Conservation (phyloP, 2,888 invertebrate genomes). For the Apeira syringaria region DNA sequence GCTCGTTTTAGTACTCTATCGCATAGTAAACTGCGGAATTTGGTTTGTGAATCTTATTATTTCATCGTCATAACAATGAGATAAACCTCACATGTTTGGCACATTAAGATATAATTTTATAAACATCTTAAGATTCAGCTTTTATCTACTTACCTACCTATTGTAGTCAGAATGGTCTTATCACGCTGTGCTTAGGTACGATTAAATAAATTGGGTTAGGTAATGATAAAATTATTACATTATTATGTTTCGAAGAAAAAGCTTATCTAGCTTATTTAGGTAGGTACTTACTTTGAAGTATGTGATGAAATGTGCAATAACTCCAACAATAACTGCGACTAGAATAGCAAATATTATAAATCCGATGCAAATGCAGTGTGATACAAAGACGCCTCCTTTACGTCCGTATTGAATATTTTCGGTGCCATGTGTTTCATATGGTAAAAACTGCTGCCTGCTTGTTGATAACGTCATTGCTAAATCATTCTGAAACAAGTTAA, state of each 20-base stretch:
- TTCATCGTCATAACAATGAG: not conserved
- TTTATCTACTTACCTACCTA: too few relatives aligned
- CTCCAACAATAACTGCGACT: constrained; percentile 63
- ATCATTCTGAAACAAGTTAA: constrained; percentile 52
- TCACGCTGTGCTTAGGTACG: too few relatives aligned
- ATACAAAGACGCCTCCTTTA: constrained; percentile 85
- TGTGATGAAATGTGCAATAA: constrained; percentile 72
- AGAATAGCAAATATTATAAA: constrained; percentile 62
- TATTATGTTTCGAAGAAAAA: too few relatives aligned
- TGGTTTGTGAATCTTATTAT: not conserved
- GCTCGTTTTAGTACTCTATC: too few relatives aligned
- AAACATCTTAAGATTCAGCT: not conserved
- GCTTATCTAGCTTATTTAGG: too few relatives aligned
- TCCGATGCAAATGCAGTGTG: constrained; percentile 81
- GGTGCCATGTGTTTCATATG: constrained; percentile 77
- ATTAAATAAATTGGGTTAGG: too few relatives aligned
- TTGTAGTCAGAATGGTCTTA: too few relatives aligned
- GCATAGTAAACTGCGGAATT: not conserved
- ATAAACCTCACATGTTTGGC: not conserved
- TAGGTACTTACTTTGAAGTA: constrained; percentile 60
- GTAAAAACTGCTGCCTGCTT: constrained; percentile 84
- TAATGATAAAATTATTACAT: too few relatives aligned
- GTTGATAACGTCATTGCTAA: constrained; percentile 70
- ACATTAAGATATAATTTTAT: not conserved
- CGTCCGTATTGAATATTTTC: constrained; percentile 83